Conservation (phyloP, 2,797 vertebrate species). For the Dendrocincla fuliginosa region DNA sequence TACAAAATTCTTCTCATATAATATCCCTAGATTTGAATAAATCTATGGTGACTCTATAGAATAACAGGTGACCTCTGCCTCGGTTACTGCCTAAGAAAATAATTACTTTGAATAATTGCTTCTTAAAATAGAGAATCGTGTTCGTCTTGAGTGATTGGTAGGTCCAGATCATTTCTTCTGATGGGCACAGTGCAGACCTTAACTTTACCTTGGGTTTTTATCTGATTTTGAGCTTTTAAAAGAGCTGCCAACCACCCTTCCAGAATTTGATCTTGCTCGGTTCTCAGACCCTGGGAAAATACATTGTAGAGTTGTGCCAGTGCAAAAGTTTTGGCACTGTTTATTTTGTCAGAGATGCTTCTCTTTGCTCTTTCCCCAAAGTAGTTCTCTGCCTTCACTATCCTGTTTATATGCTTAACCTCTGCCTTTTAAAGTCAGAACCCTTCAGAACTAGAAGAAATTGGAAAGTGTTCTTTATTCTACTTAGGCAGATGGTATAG, state of each 20-base stretch:
- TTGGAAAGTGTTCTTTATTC: background rate
- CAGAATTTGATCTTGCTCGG: background rate
- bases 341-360: background rate
- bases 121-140: background rate
- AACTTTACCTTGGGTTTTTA: background rate
- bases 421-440: background rate
- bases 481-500: background rate
- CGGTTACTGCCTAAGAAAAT: conserved; percentile 18
- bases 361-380: background rate
- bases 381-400: background rate
- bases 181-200: background rate
- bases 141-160: background rate
- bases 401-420: background rate
- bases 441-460: background rate
- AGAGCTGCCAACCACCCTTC: background rate
- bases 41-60: background rate
- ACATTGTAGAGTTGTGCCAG: background rate
- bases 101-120: conserved; percentile 34
- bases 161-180: background rate
- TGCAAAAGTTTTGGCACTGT: background rate
- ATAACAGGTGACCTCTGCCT: conserved; percentile 18
- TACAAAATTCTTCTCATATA: background rate
- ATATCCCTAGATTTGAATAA: background rate
- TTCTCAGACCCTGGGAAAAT: background rate
- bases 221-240: background rate